Evolutionary conservation across 2,797 vertebrate species (phyloP), one percentile per base, ranked within the genome.

Genomic region (Lutjanus campechanus): DNA sequence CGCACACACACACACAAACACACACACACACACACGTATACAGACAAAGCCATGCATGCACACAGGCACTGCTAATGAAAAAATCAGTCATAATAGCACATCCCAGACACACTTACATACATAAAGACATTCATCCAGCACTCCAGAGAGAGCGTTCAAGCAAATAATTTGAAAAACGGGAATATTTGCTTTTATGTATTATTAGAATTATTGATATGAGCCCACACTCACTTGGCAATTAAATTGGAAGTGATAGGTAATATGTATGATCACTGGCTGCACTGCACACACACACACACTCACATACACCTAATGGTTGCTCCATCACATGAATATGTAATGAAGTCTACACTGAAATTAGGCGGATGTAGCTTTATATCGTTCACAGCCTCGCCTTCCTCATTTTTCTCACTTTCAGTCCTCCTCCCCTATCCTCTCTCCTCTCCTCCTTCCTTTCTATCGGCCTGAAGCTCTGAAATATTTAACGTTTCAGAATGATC

Each of bases 81-180:
- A 43, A 83, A 92, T 92, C 82, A 53, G 74, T 89, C 84, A 82
- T 89, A 77, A 88, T 79, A 84, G 59, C 25, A 53, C 64, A 69
- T 85, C 36, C 25, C 54, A 78, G 74, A 83, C 82, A 79, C 59
- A 55, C 50, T 60, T 64, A 63, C 8, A 84, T 58, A 71, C 64
- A 67, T 78, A 79, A 76, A 93, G 68, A 81, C 41, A 82, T 81
- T 67, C 59, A 86, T 82, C 55, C 25, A 69, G 61, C 62, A 64
- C 75, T 76, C 74, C 40, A 51, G 51, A 83, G 63, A 81, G 75
- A 40, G 49, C 62, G 7, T 72, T 92, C 79, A 89, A 84, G 82
- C 89, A 91, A 89, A 94, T 90, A 17, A 91, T 92, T 83, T 89
- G 85, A 93, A 92, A 88, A 90, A 91, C 41, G 69, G 86, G 84